phyloP scores from a whole-genome alignment of 2,888 invertebrate genomes.

The Ceramica pisi region DNA sequence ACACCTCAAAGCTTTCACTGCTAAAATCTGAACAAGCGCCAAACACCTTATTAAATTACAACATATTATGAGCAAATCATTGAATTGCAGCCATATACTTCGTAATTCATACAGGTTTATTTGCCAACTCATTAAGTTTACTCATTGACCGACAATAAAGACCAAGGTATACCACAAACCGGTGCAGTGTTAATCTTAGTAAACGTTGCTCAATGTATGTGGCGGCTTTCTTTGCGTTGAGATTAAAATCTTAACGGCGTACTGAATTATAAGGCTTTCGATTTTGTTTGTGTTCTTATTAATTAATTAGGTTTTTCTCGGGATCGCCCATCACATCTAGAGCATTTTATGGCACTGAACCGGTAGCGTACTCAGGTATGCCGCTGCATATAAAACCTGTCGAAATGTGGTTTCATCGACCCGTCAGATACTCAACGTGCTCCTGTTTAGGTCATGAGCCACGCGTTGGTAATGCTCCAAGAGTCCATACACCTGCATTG shows the following conservation, averaged over 20 bases:
- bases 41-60: slow-evolving; percentile 34
- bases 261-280: slow-evolving; percentile 15
- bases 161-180: slow-evolving; percentile 57
- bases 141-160: slow-evolving; percentile 54
- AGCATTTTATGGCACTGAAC: too few species aligned
- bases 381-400: too few species aligned
- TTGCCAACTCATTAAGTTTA: slow-evolving; percentile 44
- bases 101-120: slow-evolving; percentile 54
- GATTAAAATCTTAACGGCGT: slow-evolving; percentile 36
- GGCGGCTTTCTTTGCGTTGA: slow-evolving; percentile 44
- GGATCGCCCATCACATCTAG: too few species aligned
- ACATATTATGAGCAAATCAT: slow-evolving; percentile 32
- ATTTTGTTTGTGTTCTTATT: not conserved
- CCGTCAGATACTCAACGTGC: too few species aligned
- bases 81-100: slow-evolving; percentile 28
- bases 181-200: slow-evolving; percentile 34
- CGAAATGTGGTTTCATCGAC: too few species aligned
- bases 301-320: not conserved
- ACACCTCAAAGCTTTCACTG: not conserved
- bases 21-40: slow-evolving; percentile 30
- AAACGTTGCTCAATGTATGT: slow-evolving; percentile 40
- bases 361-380: too few species aligned
- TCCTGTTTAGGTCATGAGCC: too few species aligned
- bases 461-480: too few species aligned
- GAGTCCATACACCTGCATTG: too few species aligned